A percentile compares a stretch with the other conserved stretches of the same genome.
Conservation (phyloP, 2,113 vertebrate species). For the Micronycteris hirsuta region DNA sequence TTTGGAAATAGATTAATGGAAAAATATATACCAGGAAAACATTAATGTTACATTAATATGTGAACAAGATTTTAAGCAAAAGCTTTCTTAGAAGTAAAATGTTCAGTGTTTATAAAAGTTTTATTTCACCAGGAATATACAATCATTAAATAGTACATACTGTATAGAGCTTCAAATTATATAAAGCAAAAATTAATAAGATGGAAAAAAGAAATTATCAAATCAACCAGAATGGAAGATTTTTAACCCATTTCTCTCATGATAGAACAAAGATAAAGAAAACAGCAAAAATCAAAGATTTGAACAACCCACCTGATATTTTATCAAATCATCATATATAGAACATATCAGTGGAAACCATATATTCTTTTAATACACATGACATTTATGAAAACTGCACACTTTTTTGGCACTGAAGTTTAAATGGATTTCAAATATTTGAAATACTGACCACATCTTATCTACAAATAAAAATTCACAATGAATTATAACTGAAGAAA, state of each 20-base stretch:
- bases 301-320: neutral
- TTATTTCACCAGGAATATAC: neutral
- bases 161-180: neutral
- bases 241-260: neutral
- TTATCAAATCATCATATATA: neutral
- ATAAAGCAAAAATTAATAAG: neutral
- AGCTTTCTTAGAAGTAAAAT: neutral
- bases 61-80: neutral
- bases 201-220: neutral
- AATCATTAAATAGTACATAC: neutral
- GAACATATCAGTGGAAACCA: neutral
- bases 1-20: neutral
- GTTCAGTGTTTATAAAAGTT: neutral
- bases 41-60: neutral
- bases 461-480: neutral
- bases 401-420: neutral
- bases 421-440: neutral
- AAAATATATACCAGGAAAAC: neutral
- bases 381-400: neutral
- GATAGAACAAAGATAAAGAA: neutral
- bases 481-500: neutral
- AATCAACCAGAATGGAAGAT: neutral
- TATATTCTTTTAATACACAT: neutral
- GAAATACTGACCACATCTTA: neutral
- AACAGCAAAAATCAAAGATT: neutral